Conservation (phyloP, 1,140 invertebrate species). For the Monomorium pharaonis region DNA sequence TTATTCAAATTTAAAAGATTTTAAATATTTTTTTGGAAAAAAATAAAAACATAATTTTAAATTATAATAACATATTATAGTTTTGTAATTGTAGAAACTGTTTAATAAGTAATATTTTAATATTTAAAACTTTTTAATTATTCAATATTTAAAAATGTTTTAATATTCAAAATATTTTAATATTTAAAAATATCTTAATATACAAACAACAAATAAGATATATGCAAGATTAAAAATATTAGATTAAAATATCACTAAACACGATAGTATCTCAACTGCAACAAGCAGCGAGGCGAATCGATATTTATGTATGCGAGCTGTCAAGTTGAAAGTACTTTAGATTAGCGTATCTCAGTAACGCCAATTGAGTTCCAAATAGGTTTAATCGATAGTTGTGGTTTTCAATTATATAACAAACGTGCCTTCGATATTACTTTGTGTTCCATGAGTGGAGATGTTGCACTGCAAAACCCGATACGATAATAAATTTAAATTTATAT, state of each 20-base stretch:
- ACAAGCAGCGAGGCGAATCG: neutral
- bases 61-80: neutral
- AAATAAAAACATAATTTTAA: neutral
- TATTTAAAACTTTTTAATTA: neutral
- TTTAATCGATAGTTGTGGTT: neutral
- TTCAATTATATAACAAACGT: neutral
- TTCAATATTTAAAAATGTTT: too few relatives aligned
- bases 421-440: neutral
- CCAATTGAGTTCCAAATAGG: slow-evolving; percentile 10
- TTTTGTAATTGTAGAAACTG: neutral
- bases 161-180: too few relatives aligned
- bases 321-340: slow-evolving; percentile 21
- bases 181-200: too few relatives aligned
- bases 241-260: neutral
- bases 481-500: too few relatives aligned
- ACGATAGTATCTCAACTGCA: neutral
- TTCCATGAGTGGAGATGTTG: neutral
- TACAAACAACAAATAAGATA: neutral
- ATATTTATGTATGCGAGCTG: neutral
- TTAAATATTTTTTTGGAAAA: neutral
- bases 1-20: neutral
- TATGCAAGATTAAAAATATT: neutral
- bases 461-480: neutral
- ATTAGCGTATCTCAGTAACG: neutral
- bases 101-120: neutral